These are phyloP conservation scores for Cydia strobilella DNA, from an alignment of 1,140 invertebrate species.

Conservation along the genomic window DNA sequence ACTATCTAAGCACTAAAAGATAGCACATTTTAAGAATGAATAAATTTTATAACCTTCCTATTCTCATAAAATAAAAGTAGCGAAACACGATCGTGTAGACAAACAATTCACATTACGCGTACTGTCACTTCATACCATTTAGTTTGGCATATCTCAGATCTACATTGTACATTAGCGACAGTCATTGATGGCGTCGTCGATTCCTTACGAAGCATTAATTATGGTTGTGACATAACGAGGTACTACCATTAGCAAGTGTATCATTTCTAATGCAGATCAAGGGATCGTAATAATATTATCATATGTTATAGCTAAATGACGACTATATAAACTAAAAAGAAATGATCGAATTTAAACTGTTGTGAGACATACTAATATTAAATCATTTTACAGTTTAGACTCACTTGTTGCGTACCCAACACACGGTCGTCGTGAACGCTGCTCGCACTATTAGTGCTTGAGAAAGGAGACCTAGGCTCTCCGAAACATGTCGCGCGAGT, in stretches of 20 bases:
- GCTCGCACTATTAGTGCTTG: no score
- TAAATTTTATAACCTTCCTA: no score
- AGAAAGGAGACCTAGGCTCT: no score
- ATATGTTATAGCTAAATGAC: background rate
- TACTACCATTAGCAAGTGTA: background rate
- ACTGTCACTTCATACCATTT: background rate
- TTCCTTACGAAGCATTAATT: conserved; percentile 5
- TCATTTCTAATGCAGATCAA: background rate
- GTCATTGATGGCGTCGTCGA: background rate
- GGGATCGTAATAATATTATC: background rate
- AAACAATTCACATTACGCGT: background rate
- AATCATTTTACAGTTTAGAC: no score
- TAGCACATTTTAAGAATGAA: no score
- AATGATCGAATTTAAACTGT: no score
- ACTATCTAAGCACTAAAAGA: no score
- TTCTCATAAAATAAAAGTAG: background rate
- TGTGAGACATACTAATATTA: no score
- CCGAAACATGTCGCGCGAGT: no score
- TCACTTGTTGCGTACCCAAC: no score
- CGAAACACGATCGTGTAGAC: background rate
- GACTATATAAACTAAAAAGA: background rate
- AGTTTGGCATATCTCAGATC: background rate
- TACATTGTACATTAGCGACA: background rate
- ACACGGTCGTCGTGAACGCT: no score
- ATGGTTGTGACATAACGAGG: background rate